phyloP scores from a whole-genome alignment of 2,888 invertebrate genomes.

The Saturnia pavonia region DNA sequence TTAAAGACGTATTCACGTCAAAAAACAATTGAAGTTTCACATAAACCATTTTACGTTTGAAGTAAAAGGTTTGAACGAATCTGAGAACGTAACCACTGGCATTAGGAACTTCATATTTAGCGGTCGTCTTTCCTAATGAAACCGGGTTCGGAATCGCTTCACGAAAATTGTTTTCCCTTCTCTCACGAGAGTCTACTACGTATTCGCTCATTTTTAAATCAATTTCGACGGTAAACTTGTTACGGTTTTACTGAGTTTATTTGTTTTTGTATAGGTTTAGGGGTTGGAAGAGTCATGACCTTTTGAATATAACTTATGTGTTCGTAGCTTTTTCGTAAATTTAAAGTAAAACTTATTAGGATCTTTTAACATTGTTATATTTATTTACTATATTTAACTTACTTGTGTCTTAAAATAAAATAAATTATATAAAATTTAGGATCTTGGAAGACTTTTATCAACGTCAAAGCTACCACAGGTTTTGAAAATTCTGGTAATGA shows the following conservation, averaged over 20 bases:
- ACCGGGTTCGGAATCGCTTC: neutral
- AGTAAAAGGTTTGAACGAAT: neutral
- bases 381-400: neutral
- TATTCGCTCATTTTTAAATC: constrained; percentile 14
- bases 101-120: neutral
- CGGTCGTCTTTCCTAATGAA: neutral
- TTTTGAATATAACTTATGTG: neutral
- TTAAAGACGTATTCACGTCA: too few species aligned
- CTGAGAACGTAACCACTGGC: neutral
- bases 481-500: too few species aligned
- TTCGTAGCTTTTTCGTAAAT: neutral
- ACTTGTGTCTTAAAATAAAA: neutral
- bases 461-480: too few species aligned
- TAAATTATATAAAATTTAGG: too few species aligned
- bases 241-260: constrained; percentile 6
- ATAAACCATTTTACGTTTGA: neutral
- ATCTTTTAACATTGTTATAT: neutral
- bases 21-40: neutral
- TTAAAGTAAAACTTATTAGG: neutral
- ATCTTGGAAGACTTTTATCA: too few species aligned
- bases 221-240: neutral
- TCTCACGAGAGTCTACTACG: constrained; percentile 14
- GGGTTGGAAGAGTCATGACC: neutral
- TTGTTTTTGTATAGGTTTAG: constrained; percentile 4
- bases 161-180: neutral